phyloP scores from a whole-genome alignment of 2,888 invertebrate genomes.

The Drosophila hawaiiensis region DNA sequence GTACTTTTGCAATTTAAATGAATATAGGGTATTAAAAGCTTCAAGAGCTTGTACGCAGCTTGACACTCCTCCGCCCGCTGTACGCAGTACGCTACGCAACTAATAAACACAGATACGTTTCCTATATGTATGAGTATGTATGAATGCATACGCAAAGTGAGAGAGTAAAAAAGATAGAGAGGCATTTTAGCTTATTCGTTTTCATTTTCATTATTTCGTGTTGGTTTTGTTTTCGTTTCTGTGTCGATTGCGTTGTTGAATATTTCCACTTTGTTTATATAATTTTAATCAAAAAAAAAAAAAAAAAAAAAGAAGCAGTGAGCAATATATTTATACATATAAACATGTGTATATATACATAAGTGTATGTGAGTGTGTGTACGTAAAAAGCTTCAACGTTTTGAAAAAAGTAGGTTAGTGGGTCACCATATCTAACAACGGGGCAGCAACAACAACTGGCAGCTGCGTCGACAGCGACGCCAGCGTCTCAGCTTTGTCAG shows the following conservation, averaged over 20 bases:
- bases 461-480: conserved; percentile 44
- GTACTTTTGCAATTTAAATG: neutral
- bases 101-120: conserved; percentile 20
- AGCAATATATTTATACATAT: conserved; percentile 47
- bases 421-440: conserved; percentile 86
- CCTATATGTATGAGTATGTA: neutral
- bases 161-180: conserved; percentile 26
- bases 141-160: conserved; percentile 8
- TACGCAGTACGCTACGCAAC: conserved; percentile 50
- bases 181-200: conserved; percentile 37
- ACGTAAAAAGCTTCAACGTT: conserved; percentile 82
- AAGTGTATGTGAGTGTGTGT: conserved; percentile 31
- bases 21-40: conserved; percentile 54
- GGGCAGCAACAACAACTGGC: conserved; percentile 53
- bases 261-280: conserved; percentile 83
- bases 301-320: conserved; percentile 64
- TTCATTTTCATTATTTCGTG: conserved; percentile 69
- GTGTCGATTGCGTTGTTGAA: conserved; percentile 81
- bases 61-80: conserved; percentile 1
- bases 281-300: conserved; percentile 78
- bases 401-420: conserved; percentile 92
- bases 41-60: conserved; percentile 15
- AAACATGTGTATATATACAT: conserved; percentile 3
- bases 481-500: conserved; percentile 42
- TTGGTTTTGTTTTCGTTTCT: conserved; percentile 63